Conservation (phyloP, 2,113 vertebrate genomes). For the Corvus moneduloides region DNA sequence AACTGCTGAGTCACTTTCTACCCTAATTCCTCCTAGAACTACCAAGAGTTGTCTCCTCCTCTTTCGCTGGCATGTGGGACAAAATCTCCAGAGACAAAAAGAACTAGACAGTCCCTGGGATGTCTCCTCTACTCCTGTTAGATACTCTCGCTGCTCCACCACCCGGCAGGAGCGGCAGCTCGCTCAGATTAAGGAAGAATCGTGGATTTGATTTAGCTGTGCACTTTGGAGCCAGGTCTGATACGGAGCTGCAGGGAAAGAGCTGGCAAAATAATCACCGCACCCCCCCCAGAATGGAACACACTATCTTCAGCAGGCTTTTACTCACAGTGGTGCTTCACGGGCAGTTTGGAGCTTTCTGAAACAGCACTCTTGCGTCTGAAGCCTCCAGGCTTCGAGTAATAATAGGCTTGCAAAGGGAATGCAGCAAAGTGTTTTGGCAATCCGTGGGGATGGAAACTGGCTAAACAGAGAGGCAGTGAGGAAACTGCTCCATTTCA, state of each 20-base stretch:
- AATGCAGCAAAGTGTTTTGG: not conserved
- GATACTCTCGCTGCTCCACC: slow-evolving; percentile 17
- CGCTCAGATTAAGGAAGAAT: not conserved
- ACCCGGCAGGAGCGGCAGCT: not conserved
- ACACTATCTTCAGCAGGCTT: not conserved
- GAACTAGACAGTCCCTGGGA: not conserved
- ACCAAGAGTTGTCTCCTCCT: not conserved
- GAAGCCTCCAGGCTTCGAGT: not conserved
- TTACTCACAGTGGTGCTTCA: not conserved
- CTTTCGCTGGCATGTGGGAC: not conserved
- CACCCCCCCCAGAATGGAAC: not conserved
- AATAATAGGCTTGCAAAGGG: not conserved
- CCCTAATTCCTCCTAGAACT: not conserved
- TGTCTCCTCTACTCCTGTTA: not conserved
- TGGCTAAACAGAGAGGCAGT: not conserved
- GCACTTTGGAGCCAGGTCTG: not conserved
- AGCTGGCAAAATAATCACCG: not conserved
- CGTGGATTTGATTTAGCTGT: not conserved
- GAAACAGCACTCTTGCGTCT: not conserved
- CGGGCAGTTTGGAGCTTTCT: not conserved
- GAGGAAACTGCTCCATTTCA: not conserved
- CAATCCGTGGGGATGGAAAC: not conserved
- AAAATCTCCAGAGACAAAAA: not conserved
- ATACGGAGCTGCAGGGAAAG: not conserved
- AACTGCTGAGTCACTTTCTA: not conserved